Conservation (phyloP, 2,113 vertebrate genomes). For the Oxygymnocypris stewartii region DNA sequence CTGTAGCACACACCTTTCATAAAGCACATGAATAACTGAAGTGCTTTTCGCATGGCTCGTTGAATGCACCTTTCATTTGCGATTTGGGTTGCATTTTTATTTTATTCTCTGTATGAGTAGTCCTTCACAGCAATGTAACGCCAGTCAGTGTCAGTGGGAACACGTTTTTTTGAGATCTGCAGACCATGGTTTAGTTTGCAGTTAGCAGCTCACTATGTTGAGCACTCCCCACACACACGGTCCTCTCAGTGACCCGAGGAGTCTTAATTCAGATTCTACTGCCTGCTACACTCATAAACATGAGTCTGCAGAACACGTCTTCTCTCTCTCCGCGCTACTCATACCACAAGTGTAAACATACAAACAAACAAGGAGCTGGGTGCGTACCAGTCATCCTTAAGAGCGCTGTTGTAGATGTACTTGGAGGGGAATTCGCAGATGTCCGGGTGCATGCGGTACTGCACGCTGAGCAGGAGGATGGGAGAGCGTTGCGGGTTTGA, state of each 20-base stretch:
- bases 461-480: constrained; percentile 73
- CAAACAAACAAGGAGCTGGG: not conserved
- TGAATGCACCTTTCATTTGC: not conserved
- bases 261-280: not conserved
- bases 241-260: constrained; percentile 14
- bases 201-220: not conserved
- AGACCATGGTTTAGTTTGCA: not conserved
- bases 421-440: constrained; percentile 85
- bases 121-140: not conserved
- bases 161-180: not conserved
- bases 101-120: not conserved
- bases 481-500: constrained; percentile 57
- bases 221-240: constrained; percentile 25
- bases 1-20: not conserved
- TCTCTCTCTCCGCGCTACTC: constrained; percentile 1
- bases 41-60: not conserved
- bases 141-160: not conserved
- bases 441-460: constrained; percentile 88
- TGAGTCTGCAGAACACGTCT: not conserved
- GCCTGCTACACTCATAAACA: constrained; percentile 23
- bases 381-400: constrained; percentile 77
- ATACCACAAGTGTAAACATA: not conserved
- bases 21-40: not conserved
- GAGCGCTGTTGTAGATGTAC: constrained; percentile 75
- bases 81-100: not conserved